Evolutionary conservation across 2,113 vertebrate species (phyloP), one percentile per base, ranked within the genome.

Genomic region (Neomonachus schauinslandi): DNA sequence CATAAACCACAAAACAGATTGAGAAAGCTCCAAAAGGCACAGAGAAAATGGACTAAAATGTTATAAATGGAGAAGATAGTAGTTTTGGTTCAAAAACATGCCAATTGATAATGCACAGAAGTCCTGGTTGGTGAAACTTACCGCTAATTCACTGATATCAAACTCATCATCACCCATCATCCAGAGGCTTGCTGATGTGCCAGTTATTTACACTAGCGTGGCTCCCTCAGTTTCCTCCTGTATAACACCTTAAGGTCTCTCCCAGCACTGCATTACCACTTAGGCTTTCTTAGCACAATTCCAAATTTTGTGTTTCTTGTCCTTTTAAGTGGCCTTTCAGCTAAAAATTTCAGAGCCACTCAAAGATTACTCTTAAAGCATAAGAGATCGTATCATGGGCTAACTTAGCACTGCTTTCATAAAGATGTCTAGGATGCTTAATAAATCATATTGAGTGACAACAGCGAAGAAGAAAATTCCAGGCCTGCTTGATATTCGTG

Each of bases 321-420:
- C 86, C 22, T 59, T 95, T 19, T 80, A 84, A 67, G 4, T 87
- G 49, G 63, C 8, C 63, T 59, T 91, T 67, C 22, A 55, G 55
- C 24, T 55, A 97, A 92, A 83, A 72, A 79, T 51, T 92, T 94
- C 61, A 81, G 63, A 94, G 63, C 53, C 59, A 87, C 13, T 46
- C 1, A 88, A 82, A 71, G 22, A 71, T 28, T 76, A 85, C 63
- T 86, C 36, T 97, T 59, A 69, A 33, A 87, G 53, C 16, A 53
- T 4, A 76, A 89, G 15, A 69, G 51, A 49, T 55, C 24, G 33
- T n/a, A 53, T 33, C 86, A 42, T 6, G 19, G 76, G 49, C 49
- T 91, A 65, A 80, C 31, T 26, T 51, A 31, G 28, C 10, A 88
- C 39, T 49, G 42, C 26, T 51, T 81, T 89, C 42, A 89, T 33